Base-by-base conservation (phyloP, 30 jellyfish, hydroid and myxozoan genomes). In the Hydractinia symbiolongicarpus region DNA sequence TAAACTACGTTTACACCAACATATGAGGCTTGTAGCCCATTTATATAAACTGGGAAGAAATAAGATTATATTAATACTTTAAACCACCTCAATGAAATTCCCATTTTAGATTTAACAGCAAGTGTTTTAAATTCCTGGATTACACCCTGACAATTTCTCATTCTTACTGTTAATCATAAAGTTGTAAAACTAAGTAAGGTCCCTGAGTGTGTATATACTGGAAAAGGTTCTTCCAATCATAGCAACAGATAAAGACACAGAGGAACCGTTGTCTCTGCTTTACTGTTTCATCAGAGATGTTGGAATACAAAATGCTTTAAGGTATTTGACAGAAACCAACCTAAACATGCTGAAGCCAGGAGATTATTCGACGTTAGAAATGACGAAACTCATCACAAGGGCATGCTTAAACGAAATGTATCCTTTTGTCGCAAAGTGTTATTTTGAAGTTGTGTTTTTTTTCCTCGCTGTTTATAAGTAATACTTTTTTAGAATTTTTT, bases 241-340 rank as follows among this genome's bases (percentile, higher is more conserved):
- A 30, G 44, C 44, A 30, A 30, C 55, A 66, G 78, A 9, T 56
- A 3, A 11, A 8, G 66, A 19, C 50, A 64, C 61, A 62, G 86
- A 80, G 5, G 51, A 80, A 50, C 86, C 87, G 30, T 21, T 49
- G 13, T 81, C 89, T 14, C 86, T 81, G 53, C 77, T 81, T 19
- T 49, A n/a, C 10, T 13, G 86, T 50, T 81, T 40, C 49, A 40
- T 67, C 11, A 51, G 86, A 54, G 83, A 81, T 81, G 77, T 81
- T 69, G 86, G 89, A 49, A 60, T 81, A 9, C 17, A 9, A 50
- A 54, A 55, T 9, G 85, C 79, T 66, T 77, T 71, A 62, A 70
- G 19, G 56, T 85, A 13, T 85, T 85, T 53, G 88, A 68, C 52
- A 66, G 84, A 71, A 64, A 75, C 30, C 88, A 85, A 21, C 79